These are phyloP conservation scores for Octomys mimax DNA, from an alignment of 2,797 vertebrate genomes.

Conservation along the genomic window DNA sequence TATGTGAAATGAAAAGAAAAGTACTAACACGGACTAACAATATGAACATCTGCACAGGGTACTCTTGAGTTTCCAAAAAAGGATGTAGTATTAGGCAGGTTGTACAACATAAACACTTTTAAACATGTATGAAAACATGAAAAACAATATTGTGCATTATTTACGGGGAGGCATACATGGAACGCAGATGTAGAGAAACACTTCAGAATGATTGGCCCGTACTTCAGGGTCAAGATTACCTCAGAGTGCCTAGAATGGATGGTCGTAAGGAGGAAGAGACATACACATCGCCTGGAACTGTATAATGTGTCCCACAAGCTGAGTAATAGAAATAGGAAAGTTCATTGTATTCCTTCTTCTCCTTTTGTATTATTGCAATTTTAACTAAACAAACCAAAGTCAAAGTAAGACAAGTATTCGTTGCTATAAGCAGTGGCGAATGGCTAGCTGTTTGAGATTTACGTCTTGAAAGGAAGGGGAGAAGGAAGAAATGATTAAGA, in stretches of 20 bases:
- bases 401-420: background rate
- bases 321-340: background rate
- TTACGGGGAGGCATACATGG: background rate
- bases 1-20: constrained; percentile 54
- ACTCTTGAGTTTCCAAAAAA: background rate
- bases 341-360: background rate
- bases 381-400: background rate
- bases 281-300: background rate
- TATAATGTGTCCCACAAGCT: background rate
- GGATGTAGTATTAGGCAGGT: background rate
- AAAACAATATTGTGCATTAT: background rate
- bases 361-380: background rate
- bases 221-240: background rate
- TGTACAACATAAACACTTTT: background rate
- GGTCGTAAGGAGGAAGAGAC: background rate
- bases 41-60: background rate
- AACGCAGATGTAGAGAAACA: background rate
- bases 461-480: background rate
- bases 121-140: background rate
- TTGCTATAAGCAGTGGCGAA: background rate
- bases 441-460: background rate
- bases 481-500: background rate
- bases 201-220: background rate
- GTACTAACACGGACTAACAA: background rate
- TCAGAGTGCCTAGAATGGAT: background rate